Evolutionary conservation across 1,140 invertebrate species (phyloP), one percentile per base, ranked within the genome.

Genomic region (Daktulosphaira vitifoliae): DNA sequence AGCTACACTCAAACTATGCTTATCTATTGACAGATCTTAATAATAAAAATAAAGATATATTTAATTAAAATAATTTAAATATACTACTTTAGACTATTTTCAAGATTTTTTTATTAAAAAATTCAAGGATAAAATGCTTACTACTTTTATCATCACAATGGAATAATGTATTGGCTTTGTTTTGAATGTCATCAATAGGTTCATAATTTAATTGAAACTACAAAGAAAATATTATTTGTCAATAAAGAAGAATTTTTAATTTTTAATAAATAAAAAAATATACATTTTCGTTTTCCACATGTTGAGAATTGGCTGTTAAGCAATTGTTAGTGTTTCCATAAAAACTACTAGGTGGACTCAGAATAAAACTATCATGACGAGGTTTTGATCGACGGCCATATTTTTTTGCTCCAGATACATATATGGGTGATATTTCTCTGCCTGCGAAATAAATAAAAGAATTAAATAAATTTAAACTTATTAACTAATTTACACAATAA

Each of bases 361-460:
- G 6, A 22, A 23, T 66, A 65, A 66, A 71, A 53, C 74, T 73
- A 13, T 62, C 56, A 33, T 62, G n/a, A 20, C 26, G 56, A 46
- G 84, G 83, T 38, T 82, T 74, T 0, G 85, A 86, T 7, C 85
- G 76, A 1, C 86, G 76, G 0, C 86, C 86, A 75, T 89, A 88
- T 71, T 86, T 86, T 71, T 88, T 88, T n/a, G 82, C 80, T 2
- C 85, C 86, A 66, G 84, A 82, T 0, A 86, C 80, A 68, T 82
- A 82, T 71, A 86, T 87, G 0, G 86, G 86, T 1, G 83, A 84
- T 2, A 86, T 81, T 76, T 87, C 84, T 39, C 84, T 77, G 49
- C 72, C 74, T 76, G 42, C 39, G 71, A 72, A 7, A 48, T 13
- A 22, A 37, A 65, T 59, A 67, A 39, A 38, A 42, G 26, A 9